Base-by-base conservation (phyloP, 2,888 invertebrate species). In the Bellardia bayeri region DNA sequence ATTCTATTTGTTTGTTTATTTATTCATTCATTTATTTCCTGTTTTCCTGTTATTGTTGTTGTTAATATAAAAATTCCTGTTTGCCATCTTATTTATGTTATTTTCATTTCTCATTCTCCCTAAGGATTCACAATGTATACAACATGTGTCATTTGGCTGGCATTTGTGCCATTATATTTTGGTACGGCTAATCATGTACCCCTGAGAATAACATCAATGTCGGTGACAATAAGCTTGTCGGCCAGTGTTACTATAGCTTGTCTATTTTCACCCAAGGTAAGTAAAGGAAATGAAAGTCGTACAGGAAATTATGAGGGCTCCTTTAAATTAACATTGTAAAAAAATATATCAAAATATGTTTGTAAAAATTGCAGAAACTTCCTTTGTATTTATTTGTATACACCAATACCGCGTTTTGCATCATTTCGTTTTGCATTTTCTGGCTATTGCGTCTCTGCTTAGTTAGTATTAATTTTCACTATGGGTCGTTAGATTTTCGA, bases 61-160 rank as follows among this genome's bases (percentile, higher is more conserved):
- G 23, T 23, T 23, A 23, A 23, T 23, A 23, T 23, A 23, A 23
- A 6, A 7, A 13, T 58, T 58, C 23, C 33, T 63, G 58, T 30
- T 16, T 66, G 3, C 13, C 23, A n/a, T 3, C 9, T 45, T 45
- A 45, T 66, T 16, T n/a, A 42, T 66, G 2, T 23, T 45, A 0
- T 66, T 61, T 42, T 78, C 11, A 13, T 40, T 49, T 56, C 3
- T 75, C 4, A 56, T 11, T 68, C 64, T 23, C 54, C 82, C 37
- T n/a, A 94, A 97, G 97, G 97, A 83, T 99, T 99, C 94, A 99
- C 99, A 37, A 99, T 99, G 99, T 99, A 98, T 94, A 99, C 99
- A 63, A 99, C 99, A 42, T 98, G 98, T 93, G 97, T 99, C 89
- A 98, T 99, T 92, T 99, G 99, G 99, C 94, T 98, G 89, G 99